Evolutionary conservation across 2,888 invertebrate species (phyloP), one percentile per base, ranked within the genome.

Genomic region (Pomacea canaliculata): DNA sequence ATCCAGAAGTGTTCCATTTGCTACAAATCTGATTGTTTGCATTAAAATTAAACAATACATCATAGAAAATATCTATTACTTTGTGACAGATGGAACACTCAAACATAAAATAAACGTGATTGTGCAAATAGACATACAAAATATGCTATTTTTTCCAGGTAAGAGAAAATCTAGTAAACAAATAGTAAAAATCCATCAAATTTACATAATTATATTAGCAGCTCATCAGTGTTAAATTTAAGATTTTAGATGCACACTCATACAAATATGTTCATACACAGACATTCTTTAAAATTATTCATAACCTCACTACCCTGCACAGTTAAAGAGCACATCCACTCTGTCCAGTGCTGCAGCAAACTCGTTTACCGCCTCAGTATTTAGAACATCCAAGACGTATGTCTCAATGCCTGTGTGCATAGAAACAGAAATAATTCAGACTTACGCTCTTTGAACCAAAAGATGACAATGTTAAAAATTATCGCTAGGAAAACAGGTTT

Each of bases 1-100:
- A 70, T 88, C 87, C 74, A 88, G 75, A 1, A 88, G 80, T 4
- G 88, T 85, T 12, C 88, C 88, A 81, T 86, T 80, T 67, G 84
- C 84, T 16, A 87, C 87, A 82, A 80, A 87, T 13, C 88, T 88
- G 75, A 46, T 63, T 13, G n/a, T 59, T 69, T 16, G 18, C n/a
- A 9, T 62, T 10, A 75, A 78, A 48, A 71, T 62, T 70, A 19
- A 18, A 62, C 27, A 18, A 46, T 18, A 71, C n/a, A 70, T 18
- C 7, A 27, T 2, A 60, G 19, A 69, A 18, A 51, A 13, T 49
- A 23, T 23, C 7, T 23, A 37, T 37, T 46, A 71, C 10, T 13
- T 16, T 71, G 49, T 16, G 9, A 71, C 60, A 23, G 62, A 60
- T 23, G 60, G 8, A 8, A 46, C n/a, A 69, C 12, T 67, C 27